phyloP scores from a whole-genome alignment of 1,140 invertebrate species.

The Hestina assimilis region DNA sequence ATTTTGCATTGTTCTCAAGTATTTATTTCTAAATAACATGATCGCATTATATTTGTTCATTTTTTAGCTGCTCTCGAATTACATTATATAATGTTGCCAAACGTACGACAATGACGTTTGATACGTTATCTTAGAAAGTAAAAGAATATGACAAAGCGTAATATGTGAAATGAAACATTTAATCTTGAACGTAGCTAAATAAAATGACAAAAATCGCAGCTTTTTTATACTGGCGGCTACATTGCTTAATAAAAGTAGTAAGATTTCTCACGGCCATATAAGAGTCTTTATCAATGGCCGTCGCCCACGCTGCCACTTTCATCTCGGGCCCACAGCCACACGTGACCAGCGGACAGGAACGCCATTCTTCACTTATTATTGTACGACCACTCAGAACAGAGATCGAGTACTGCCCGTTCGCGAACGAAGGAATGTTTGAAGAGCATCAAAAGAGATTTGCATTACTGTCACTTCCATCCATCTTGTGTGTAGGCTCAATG shows the following conservation, averaged over 20 bases:
- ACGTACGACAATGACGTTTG: not conserved
- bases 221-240: constrained; percentile 12
- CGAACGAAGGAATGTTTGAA: constrained; percentile 42
- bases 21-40: not conserved
- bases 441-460: constrained; percentile 49
- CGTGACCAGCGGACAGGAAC: constrained; percentile 51
- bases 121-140: not conserved
- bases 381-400: constrained; percentile 30
- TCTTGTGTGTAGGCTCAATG: constrained; percentile 46
- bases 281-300: constrained; percentile 34
- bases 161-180: not conserved
- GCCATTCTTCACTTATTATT: constrained; percentile 48
- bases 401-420: constrained; percentile 27
- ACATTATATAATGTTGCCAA: not conserved
- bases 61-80: not conserved
- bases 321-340: constrained; percentile 49
- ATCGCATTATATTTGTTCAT: not conserved
- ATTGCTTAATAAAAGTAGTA: constrained; percentile 25
- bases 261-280: constrained; percentile 36
- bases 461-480: constrained; percentile 52
- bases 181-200: constrained; percentile 1
- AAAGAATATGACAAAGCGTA: not conserved
- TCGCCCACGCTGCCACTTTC: constrained; percentile 67
- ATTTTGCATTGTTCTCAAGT: not conserved
- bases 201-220: constrained; percentile 13